Base-by-base conservation (phyloP, 2,113 vertebrate genomes). In the Mirza zaza region DNA sequence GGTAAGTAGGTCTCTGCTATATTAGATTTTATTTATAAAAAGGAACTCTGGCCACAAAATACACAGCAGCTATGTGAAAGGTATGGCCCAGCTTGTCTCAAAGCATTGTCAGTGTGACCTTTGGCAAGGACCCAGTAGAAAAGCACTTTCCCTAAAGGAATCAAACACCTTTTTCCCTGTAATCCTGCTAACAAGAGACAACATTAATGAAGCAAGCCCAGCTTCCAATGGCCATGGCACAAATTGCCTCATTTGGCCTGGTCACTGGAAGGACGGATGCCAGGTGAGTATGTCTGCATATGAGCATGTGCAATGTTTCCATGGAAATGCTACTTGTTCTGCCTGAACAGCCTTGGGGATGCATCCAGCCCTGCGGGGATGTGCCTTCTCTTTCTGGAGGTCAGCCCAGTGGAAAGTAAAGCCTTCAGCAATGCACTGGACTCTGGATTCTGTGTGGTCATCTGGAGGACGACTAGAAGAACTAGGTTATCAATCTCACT, bases 11-110 rank as follows among this genome's bases (percentile, higher is more conserved):
- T 85, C 95, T 95, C 71, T 92, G 71, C 80, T 97, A 95, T 95
- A 95, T 96, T 95, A 96, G 95, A 95, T 97, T 97, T 95, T 97
- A 97, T 97, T 97, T 96, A 97, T 87, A 65, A 83, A 91, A 96
- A 95, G 81, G 86, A 94, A 92, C 84, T 92, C 80, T 77, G 75
- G 75, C 50, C 94, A 96, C 91, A 94, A 97, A 97, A 81, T 67
- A 86, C 61, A 95, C 55, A 96, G 59, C 65, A 87, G 83, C 87
- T 90, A 95, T 73, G 29, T 96, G 91, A 93, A 98, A 70, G 81
- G 95, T 93, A 93, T 95, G 83, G 39, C 71, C 20, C 77, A 87
- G 42, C 55, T 97, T 95, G 65, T 94, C 96, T 97, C 90, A 93
- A 90, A 97, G 96, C 80, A 93, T 27, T 96, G 89, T 96, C 83